Percentiles rank a stretch among this genome's conserved stretches.
phyloP scores from a whole-genome alignment of 2,113 vertebrate species.

The Bubo scandiacus region DNA sequence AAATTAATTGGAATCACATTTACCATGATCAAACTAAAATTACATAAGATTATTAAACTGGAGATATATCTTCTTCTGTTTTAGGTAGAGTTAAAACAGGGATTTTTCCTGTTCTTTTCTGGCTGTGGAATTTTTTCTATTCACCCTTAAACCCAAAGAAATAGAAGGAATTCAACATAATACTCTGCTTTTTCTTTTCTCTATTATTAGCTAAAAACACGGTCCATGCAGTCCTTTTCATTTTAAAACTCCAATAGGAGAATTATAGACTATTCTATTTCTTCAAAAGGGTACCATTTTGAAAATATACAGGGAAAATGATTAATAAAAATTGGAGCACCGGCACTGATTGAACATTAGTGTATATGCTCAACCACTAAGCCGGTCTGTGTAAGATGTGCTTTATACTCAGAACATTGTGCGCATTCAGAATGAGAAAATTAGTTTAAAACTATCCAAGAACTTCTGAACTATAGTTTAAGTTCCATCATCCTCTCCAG shows the following conservation, averaged over 20 bases:
- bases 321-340: not conserved
- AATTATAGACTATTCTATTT: not conserved
- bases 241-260: not conserved
- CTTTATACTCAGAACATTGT: not conserved
- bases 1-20: slow-evolving; percentile 19
- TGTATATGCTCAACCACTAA: not conserved
- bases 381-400: not conserved
- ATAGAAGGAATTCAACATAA: not conserved
- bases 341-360: not conserved
- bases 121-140: not conserved
- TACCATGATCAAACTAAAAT: not conserved
- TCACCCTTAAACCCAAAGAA: not conserved
- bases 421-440: not conserved
- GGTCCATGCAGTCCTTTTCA: not conserved
- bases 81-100: not conserved
- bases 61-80: not conserved
- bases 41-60: not conserved
- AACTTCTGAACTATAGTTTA: slow-evolving; percentile 29
- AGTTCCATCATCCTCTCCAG: not conserved
- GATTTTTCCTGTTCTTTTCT: not conserved
- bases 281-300: not conserved
- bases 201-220: not conserved
- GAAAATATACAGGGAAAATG: not conserved
- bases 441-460: slow-evolving; percentile 1
- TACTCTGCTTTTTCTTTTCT: not conserved